A percentile compares a stretch with the other conserved stretches of the same genome.
Conservation (phyloP, 2,888 invertebrate species). For the Tortrix viridana region DNA sequence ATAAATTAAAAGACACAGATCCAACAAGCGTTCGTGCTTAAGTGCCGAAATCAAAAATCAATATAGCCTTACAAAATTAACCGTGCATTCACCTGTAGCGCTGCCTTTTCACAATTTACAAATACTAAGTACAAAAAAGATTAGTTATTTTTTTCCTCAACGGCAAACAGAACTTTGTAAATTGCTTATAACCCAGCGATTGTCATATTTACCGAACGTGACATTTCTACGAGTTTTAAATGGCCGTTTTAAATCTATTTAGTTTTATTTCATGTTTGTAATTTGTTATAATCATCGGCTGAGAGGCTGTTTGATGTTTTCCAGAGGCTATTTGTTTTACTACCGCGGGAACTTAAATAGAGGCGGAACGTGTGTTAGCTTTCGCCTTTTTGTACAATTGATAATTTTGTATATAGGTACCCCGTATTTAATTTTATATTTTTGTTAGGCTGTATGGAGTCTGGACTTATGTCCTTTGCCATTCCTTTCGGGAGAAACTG, state of each 20-base stretch:
- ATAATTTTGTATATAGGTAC: no score
- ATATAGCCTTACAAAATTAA: constrained; percentile 44
- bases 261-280: constrained; percentile 39
- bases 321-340: constrained; percentile 13
- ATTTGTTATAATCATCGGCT: constrained; percentile 31
- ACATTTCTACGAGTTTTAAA: constrained; percentile 47
- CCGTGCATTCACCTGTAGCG: neutral
- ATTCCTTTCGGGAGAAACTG: no score
- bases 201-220: constrained; percentile 63
- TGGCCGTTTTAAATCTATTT: constrained; percentile 39
- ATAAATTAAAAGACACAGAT: constrained; percentile 61
- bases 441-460: no score
- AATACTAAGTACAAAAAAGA: neutral
- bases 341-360: constrained; percentile 6
- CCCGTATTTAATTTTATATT: no score
- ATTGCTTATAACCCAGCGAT: constrained; percentile 32
- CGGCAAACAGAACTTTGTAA: neutral
- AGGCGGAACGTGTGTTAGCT: no score
- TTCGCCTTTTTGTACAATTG: no score
- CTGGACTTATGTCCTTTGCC: no score
- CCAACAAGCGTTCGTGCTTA: constrained; percentile 64
- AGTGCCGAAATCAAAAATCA: constrained; percentile 59
- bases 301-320: constrained; percentile 28
- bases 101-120: neutral
- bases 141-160: neutral